Evolutionary conservation across 64 coral and sea anemone genomes (phyloP), one percentile per base, ranked within the genome.

Genomic region (Montipora cactus): DNA sequence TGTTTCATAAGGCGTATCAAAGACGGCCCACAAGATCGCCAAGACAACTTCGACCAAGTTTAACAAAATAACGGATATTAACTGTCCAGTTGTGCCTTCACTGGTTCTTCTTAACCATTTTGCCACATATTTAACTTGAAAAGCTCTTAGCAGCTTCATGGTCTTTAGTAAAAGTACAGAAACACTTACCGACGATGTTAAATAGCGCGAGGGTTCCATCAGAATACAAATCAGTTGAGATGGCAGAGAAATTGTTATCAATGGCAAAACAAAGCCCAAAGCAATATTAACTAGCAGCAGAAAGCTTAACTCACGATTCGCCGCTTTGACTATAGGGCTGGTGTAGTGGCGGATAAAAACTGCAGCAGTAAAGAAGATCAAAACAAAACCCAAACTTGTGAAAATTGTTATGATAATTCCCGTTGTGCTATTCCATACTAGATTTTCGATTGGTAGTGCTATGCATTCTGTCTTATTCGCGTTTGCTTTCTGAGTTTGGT

Each of bases 271-370:
- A 21, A 88, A 93, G 37, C 92, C 76, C 14, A 62, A 23, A 4
- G 81, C 75, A 44, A 88, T 93, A n/a, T 66, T 82, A 48, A 72
- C 1, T 3, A 93, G 18, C 0, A 93, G 13, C 22, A 74, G 8
- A 12, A 82, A 71, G 16, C 83, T 88, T 13, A 93, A 51, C 52
- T 93, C 92, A 18, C 77, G 85, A 75, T 93, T 88, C 0, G 92
- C 80, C n/a, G 92, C 92, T 47, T 88, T 93, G 6, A 93, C 92
- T 37, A 93, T 74, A 5, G 92, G 83, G 18, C 58, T 93, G 5
- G 49, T 21, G 5, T 51, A 68, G 68, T 88, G 8, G 6, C 21
- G 74, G 49, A 81, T 28, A 45, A 88, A 93, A 21, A 93, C 67
- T 8, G 88, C 1, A 13, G 28, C 22, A 14, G 59, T 82, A 22